phyloP scores from a whole-genome alignment of 2,888 invertebrate genomes.

The Microchrysa polita region DNA sequence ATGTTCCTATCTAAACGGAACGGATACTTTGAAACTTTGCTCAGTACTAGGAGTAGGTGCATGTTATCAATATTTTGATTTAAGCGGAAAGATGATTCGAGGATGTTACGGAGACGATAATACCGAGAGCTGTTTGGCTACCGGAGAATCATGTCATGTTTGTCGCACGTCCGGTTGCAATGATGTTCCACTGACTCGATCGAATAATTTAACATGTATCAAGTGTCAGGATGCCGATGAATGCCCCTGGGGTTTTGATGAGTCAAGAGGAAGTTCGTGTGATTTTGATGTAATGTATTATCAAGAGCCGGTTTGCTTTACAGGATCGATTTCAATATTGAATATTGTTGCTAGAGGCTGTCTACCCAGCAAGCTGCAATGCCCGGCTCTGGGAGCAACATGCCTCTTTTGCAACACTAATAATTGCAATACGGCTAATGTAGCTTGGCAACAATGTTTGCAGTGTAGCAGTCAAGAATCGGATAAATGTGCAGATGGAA shows the following conservation, averaged over 20 bases:
- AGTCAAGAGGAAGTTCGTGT: not conserved
- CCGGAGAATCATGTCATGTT: conserved; percentile 52
- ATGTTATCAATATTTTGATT: conserved; percentile 5
- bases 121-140: conserved; percentile 55
- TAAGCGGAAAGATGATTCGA: conserved; percentile 52
- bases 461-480: conserved; percentile 23
- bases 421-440: conserved; percentile 34
- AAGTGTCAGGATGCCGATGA: conserved; percentile 47
- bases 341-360: conserved; percentile 8
- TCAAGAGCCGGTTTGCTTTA: not conserved
- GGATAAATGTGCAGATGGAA: not conserved
- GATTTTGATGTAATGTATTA: not conserved
- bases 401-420: conserved; percentile 6
- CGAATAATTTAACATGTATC: conserved; percentile 47
- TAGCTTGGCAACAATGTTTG: conserved; percentile 20
- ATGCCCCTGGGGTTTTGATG: conserved; percentile 47
- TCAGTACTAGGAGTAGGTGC: not conserved
- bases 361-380: not conserved
- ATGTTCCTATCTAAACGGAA: not conserved
- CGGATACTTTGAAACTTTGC: not conserved
- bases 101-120: conserved; percentile 57
- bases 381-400: not conserved
- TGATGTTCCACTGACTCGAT: conserved; percentile 38
- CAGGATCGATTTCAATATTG: not conserved
- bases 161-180: conserved; percentile 57